Conservation (phyloP, 2,888 invertebrate species). For the Philhelius pedissequus region DNA sequence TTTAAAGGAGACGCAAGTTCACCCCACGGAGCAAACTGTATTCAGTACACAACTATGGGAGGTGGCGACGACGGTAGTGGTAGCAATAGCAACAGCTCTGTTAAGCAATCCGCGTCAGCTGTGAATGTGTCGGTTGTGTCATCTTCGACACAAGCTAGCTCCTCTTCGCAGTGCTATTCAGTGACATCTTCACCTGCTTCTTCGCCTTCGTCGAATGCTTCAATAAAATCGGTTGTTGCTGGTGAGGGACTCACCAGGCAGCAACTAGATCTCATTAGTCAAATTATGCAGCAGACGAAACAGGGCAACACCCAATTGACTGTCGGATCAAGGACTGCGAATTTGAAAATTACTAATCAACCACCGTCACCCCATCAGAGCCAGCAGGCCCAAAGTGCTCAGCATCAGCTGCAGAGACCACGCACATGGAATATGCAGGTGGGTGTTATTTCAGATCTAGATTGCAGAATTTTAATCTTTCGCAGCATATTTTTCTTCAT, state of each 20-base stretch:
- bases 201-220: slow-evolving; percentile 74
- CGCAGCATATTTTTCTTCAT: too few relatives aligned
- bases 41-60: slow-evolving; percentile 80
- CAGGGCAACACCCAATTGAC: slow-evolving; percentile 81
- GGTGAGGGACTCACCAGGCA: slow-evolving; percentile 86
- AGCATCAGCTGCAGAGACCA: slow-evolving; percentile 78
- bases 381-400: slow-evolving; percentile 71
- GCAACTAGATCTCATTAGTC: slow-evolving; percentile 87
- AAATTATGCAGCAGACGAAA: slow-evolving; percentile 88
- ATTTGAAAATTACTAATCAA: slow-evolving; percentile 68
- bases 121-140: slow-evolving; percentile 62
- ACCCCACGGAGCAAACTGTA: slow-evolving; percentile 82
- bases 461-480: neutral
- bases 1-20: slow-evolving; percentile 81
- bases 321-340: slow-evolving; percentile 73
- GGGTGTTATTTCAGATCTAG: slow-evolving; percentile 69
- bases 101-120: slow-evolving; percentile 55
- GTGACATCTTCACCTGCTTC: slow-evolving; percentile 74
- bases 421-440: slow-evolving; percentile 82
- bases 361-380: slow-evolving; percentile 74
- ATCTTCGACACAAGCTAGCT: slow-evolving; percentile 58
- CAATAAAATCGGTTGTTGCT: slow-evolving; percentile 74
- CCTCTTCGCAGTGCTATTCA: slow-evolving; percentile 57
- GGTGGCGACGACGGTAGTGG: slow-evolving; percentile 76
- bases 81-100: slow-evolving; percentile 79